Evolutionary conservation across 2,888 invertebrate species (phyloP), one percentile per base, ranked within the genome.

Genomic region (Beris chalybata): DNA sequence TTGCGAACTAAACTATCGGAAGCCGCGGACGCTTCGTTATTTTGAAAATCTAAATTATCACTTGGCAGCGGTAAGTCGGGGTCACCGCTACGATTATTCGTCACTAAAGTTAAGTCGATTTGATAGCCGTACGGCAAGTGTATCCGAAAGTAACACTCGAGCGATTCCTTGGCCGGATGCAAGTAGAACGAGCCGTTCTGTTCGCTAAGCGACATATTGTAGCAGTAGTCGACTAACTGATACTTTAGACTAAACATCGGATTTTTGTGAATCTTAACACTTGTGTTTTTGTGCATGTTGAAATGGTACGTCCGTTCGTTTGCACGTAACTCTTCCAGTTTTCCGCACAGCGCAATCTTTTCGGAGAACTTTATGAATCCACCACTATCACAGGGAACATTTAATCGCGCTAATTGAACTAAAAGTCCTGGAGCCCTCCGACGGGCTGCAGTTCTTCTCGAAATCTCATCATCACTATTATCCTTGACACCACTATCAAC

Each of bases 101-200:
- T 75, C 67, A 67, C 85, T 86, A 82, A 85, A 84, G 77, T 85
- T 69, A 76, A 65, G 56, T 86, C 85, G 9, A 89, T 85, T 68
- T 86, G 81, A 77, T 89, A 87, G 3, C 90, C 90, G 74, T 87
- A 89, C 3, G 90, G 89, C 72, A 90, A 77, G 74, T 88, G 87
- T 63, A 90, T 87, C 72, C 83, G 83, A 77, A 89, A 89, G 30
- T 87, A 87, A 77, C 90, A 90, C 71, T 85, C 81, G 31, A 89
- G 78, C 53, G 85, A 84, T 12, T 82, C 80, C 1, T 82, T 73
- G 70, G 73, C 83, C 6, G 86, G 86, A 71, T 85, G 85, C 75
- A 88, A 82, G 76, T 86, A 86, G 81, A 87, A 86, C 74, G 87
- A 85, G 75, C 86, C 89, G 81, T 87, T 89, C 71, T 84, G 83